These are phyloP conservation scores for Lontra canadensis DNA, from an alignment of 2,113 vertebrate genomes.

Conservation along the genomic window DNA sequence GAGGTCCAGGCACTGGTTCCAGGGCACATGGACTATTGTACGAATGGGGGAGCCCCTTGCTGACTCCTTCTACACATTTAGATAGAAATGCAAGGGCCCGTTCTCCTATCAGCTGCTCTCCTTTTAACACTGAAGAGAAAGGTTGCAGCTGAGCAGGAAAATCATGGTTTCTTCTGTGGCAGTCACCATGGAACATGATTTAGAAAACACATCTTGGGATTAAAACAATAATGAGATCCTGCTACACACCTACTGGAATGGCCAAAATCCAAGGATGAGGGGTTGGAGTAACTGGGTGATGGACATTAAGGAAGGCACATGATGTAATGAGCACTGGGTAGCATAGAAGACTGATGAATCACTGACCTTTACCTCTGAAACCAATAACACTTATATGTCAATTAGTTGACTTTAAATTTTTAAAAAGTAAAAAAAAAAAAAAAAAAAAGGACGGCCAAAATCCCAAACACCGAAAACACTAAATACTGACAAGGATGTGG, in stretches of 20 bases:
- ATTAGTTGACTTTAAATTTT: too few relatives aligned
- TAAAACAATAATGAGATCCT: background rate
- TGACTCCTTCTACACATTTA: background rate
- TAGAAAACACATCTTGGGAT: background rate
- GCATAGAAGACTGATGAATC: too few relatives aligned
- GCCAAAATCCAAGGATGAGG: background rate
- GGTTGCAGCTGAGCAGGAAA: background rate
- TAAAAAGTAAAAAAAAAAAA: too few relatives aligned
- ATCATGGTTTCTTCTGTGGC: background rate
- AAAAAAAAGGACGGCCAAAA: too few relatives aligned
- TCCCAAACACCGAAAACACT: background rate
- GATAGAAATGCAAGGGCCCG: background rate
- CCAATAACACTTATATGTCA: too few relatives aligned
- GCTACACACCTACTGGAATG: background rate
- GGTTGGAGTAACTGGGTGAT: too few relatives aligned
- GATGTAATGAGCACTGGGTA: too few relatives aligned
- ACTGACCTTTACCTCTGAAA: too few relatives aligned
- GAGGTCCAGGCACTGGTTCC: background rate
- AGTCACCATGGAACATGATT: background rate
- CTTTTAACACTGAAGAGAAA: background rate
- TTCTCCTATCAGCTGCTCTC: background rate
- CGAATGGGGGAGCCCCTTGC: background rate
- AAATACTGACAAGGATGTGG: background rate
- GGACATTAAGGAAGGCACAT: too few relatives aligned
- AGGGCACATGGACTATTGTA: background rate